Percentiles rank a stretch among this genome's conserved stretches.
Conservation (phyloP, 2,113 vertebrate genomes). For the Dipodomys spectabilis region DNA sequence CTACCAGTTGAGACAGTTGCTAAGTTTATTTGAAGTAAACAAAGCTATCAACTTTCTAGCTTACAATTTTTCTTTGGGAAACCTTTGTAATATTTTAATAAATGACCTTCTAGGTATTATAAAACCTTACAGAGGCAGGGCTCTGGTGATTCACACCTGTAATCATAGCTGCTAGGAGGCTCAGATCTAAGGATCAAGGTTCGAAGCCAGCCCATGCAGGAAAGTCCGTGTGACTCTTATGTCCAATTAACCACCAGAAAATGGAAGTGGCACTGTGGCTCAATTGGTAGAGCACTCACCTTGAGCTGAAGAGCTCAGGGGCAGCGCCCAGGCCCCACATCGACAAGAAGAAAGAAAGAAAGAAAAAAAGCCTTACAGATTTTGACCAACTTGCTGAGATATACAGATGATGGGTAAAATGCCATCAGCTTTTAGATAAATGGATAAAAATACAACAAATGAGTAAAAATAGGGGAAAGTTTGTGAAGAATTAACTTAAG, state of each 20-base stretch:
- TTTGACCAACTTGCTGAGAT: background rate
- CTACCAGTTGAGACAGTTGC: background rate
- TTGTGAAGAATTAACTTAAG: slow-evolving; percentile 4
- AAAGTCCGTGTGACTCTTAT: no score
- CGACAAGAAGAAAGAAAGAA: no score
- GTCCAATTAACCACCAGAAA: no score
- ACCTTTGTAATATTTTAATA: background rate
- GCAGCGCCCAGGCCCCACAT: no score
- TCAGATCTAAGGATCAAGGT: no score
- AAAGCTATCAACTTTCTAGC: background rate
- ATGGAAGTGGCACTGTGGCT: no score
- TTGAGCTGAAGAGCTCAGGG: no score
- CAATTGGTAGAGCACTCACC: no score
- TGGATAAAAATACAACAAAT: background rate
- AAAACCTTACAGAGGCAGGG: background rate
- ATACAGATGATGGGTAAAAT: background rate
- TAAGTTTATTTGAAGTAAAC: background rate
- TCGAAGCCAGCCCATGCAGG: no score
- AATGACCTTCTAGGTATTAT: background rate
- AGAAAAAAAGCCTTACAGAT: background rate
- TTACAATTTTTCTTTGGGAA: background rate
- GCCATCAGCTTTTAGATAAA: background rate
- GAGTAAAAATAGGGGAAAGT: background rate
- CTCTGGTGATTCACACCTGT: no score
- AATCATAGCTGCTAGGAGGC: no score